Conservation (phyloP, 2,797 vertebrate genomes). For the Lepus oiostolus region DNA sequence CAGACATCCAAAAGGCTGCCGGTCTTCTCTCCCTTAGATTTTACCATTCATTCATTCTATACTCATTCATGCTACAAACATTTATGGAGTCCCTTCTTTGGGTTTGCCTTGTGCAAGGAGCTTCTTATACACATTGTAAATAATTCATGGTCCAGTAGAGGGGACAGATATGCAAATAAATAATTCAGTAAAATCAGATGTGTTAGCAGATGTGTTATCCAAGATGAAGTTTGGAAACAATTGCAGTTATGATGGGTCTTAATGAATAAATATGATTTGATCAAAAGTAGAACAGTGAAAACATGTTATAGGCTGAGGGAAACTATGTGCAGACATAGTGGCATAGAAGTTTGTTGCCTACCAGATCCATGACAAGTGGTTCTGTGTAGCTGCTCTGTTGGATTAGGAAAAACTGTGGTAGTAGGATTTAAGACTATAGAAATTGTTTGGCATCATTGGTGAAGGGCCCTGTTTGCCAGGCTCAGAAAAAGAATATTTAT, state of each 20-base stretch:
- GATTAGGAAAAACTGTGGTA: too few relatives aligned
- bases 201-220: neutral
- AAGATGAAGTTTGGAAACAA: neutral
- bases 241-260: neutral
- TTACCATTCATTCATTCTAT: neutral
- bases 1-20: neutral
- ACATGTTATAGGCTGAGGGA: neutral
- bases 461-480: neutral
- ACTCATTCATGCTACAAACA: neutral
- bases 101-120: neutral
- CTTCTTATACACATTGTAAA: constrained; percentile 22
- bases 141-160: neutral
- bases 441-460: neutral
- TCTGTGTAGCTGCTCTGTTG: neutral
- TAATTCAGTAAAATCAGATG: neutral
- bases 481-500: constrained; percentile 31
- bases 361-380: neutral
- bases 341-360: neutral
- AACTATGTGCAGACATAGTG: neutral
- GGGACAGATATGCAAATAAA: neutral
- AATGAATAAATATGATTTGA: neutral
- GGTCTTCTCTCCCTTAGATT: neutral
- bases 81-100: neutral
- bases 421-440: neutral
- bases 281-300: neutral